Conservation (phyloP, 1,140 invertebrate genomes). For the Hylaeus volcanicus region DNA sequence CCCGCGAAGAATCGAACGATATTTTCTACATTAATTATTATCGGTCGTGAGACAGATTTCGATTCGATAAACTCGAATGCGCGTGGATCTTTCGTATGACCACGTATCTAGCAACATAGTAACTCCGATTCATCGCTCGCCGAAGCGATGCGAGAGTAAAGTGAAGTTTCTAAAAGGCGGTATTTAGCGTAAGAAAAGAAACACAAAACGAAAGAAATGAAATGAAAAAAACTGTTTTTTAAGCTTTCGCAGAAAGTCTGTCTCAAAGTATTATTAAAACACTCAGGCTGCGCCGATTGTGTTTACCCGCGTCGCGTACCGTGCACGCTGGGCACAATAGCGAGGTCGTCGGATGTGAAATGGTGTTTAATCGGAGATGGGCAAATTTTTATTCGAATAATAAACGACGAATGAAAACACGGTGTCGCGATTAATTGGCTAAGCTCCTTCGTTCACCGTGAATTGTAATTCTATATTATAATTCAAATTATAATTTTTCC, state of each 20-base stretch:
- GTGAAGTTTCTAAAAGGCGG: constrained; percentile 57
- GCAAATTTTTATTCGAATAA: too few relatives aligned
- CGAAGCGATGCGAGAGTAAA: constrained; percentile 16
- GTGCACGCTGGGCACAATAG: constrained; percentile 15
- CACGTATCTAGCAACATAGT: constrained; percentile 47
- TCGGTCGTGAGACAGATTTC: neutral
- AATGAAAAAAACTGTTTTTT: constrained; percentile 45
- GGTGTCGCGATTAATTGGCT: too few relatives aligned
- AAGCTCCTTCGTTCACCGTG: too few relatives aligned
- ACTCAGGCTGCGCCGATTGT: constrained; percentile 50
- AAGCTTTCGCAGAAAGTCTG: constrained; percentile 56
- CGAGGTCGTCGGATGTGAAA: constrained; percentile 15
- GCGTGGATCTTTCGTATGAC: constrained; percentile 35
- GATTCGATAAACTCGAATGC: neutral
- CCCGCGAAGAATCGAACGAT: too few relatives aligned
- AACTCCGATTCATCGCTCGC: constrained; percentile 39
- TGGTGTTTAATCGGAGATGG: neutral
- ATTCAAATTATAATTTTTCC: too few relatives aligned
- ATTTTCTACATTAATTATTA: neutral
- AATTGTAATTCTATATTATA: too few relatives aligned
- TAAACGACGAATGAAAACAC: too few relatives aligned
- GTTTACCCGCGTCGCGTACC: constrained; percentile 34
- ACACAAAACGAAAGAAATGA: neutral
- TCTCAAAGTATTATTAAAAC: constrained; percentile 59
- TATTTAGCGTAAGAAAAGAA: constrained; percentile 45